Evolutionary conservation across 2,888 invertebrate species (phyloP).

Genomic region (Papilio demoleus): DNA sequence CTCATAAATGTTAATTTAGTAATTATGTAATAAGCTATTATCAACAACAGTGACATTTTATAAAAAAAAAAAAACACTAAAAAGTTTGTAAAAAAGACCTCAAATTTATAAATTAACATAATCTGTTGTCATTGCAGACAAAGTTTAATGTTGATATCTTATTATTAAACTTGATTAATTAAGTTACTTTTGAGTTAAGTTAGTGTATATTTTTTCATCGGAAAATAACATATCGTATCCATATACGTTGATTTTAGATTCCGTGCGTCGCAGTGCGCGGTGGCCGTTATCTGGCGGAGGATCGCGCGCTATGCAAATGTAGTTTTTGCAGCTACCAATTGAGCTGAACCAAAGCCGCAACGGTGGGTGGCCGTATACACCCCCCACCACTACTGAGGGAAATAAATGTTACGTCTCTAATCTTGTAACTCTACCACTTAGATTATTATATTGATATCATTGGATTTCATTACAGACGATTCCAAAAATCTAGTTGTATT

Average conservation of each 20-base stretch:
- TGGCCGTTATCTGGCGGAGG: constrained; percentile 71
- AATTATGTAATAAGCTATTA: no score
- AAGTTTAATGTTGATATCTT: no score
- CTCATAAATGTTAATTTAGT: no score
- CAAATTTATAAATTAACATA: no score
- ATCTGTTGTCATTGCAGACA: no score
- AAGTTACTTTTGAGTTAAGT: background rate
- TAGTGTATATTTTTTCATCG: background rate
- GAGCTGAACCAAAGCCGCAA: constrained; percentile 63
- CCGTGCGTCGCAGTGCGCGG: constrained; percentile 52
- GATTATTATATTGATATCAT: background rate
- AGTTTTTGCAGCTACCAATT: constrained; percentile 81
- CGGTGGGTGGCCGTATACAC: constrained; percentile 66
- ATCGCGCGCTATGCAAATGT: constrained; percentile 81
- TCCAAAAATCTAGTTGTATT: background rate
- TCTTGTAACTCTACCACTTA: background rate
- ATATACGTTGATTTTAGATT: constrained; percentile 51
- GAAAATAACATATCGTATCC: constrained; percentile 49
- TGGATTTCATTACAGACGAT: background rate
- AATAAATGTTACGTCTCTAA: constrained; percentile 10
- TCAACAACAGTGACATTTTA: no score
- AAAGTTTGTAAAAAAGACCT: background rate
- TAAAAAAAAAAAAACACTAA: background rate
- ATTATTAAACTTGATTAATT: no score
- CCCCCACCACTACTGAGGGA: constrained; percentile 7